Conservation (phyloP, 2,888 invertebrate genomes). For the Mylabris sibirica region DNA sequence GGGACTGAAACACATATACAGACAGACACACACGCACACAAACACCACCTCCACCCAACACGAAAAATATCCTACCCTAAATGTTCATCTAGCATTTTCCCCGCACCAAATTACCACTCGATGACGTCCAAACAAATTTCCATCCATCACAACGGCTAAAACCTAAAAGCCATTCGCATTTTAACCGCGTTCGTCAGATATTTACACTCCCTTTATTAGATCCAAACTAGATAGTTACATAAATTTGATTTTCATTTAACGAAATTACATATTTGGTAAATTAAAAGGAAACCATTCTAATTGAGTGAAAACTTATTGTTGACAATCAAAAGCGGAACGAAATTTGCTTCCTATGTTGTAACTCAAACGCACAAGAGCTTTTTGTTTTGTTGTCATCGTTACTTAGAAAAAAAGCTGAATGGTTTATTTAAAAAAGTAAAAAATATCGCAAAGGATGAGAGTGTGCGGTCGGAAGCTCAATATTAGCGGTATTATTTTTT, state of each 20-base stretch:
- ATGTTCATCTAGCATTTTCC: constrained; percentile 20
- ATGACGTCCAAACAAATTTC: constrained; percentile 23
- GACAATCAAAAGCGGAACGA: background rate
- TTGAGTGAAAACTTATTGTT: background rate
- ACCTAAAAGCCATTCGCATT: constrained; percentile 18
- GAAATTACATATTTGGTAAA: background rate
- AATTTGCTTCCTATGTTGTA: background rate
- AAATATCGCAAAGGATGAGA: constrained; percentile 22
- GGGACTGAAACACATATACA: background rate
- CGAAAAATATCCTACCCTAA: constrained; percentile 8
- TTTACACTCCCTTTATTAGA: constrained; percentile 14
- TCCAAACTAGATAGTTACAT: constrained; percentile 1
- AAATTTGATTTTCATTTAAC: background rate
- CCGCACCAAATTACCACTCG: constrained; percentile 22
- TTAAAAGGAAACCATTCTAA: background rate
- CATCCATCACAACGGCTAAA: constrained; percentile 19
- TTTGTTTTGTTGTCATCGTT: constrained; percentile 6
- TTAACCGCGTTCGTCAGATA: constrained; percentile 11
- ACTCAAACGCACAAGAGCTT: background rate
- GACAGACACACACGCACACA: background rate
- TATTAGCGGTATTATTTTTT: constrained; percentile 74
- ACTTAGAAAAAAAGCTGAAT: constrained; percentile 24
- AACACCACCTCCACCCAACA: background rate
- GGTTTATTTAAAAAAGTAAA: constrained; percentile 32
- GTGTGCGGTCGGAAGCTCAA: constrained; percentile 58